These are phyloP conservation scores for Drosophila albomicans DNA, from an alignment of 1,140 invertebrate species.

Conservation along the genomic window DNA sequence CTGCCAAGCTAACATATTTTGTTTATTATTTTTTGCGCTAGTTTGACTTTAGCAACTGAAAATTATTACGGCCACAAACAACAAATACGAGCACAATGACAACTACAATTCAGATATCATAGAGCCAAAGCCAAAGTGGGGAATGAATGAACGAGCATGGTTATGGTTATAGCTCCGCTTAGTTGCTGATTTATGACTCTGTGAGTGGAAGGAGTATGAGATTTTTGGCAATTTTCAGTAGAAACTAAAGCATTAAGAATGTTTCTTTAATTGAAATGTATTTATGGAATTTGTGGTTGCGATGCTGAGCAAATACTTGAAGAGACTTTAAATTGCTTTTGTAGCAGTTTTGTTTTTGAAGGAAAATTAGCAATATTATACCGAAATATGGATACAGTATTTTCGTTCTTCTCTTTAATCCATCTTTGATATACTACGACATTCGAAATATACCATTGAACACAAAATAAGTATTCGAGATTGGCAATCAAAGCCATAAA, in stretches of 20 bases:
- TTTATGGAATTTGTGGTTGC: slow-evolving; percentile 16
- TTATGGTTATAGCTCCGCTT: slow-evolving; percentile 37
- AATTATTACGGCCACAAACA: slow-evolving; percentile 54
- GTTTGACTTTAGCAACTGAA: slow-evolving; percentile 59
- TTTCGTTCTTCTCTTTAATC: no score
- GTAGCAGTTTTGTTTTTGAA: background rate
- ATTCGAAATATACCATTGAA: no score
- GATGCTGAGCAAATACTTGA: background rate
- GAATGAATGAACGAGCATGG: slow-evolving; percentile 4
- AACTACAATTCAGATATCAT: slow-evolving; percentile 10
- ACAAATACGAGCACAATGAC: slow-evolving; percentile 49
- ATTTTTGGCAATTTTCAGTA: background rate
- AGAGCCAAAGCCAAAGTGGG: background rate
- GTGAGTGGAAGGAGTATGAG: background rate
- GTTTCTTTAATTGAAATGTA: slow-evolving; percentile 49
- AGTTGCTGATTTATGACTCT: slow-evolving; percentile 52
- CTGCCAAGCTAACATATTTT: slow-evolving; percentile 27
- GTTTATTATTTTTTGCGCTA: slow-evolving; percentile 46
- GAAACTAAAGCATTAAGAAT: slow-evolving; percentile 5
- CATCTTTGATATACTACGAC: no score
- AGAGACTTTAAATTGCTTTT: slow-evolving; percentile 9
- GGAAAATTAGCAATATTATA: no score
- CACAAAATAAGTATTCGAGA: no score
- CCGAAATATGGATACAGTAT: no score
- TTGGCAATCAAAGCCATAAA: no score